phyloP scores from a whole-genome alignment of 1,140 invertebrate genomes.

The Thaumetopoea pityocampa region DNA sequence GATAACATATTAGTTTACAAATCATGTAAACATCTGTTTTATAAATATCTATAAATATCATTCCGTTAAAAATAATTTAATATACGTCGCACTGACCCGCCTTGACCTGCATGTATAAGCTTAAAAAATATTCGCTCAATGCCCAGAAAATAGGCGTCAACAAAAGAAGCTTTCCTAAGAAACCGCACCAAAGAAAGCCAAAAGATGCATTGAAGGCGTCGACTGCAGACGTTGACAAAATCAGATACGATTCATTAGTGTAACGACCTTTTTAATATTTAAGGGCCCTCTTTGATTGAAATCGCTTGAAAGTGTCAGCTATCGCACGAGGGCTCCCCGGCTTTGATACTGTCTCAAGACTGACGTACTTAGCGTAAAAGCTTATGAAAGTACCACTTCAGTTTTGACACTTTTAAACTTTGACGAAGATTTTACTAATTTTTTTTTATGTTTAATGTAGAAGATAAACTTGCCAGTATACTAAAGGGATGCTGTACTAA shows the following conservation, averaged over 20 bases:
- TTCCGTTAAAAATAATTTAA: too few species aligned
- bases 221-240: constrained; percentile 37
- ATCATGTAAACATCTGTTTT: too few species aligned
- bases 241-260: constrained; percentile 76
- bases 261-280: constrained; percentile 75
- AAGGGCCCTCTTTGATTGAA: constrained; percentile 65
- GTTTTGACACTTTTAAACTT: constrained; percentile 30
- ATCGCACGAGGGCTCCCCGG: constrained; percentile 17
- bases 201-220: constrained; percentile 37
- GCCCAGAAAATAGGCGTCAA: too few species aligned
- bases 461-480: too few species aligned
- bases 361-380: constrained; percentile 22
- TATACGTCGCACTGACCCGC: too few species aligned
- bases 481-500: too few species aligned
- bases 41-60: too few species aligned
- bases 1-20: too few species aligned
- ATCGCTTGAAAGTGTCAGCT: constrained; percentile 49
- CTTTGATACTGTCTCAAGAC: constrained; percentile 25
- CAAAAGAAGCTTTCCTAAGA: constrained; percentile 47
- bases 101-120: too few species aligned
- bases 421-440: constrained; percentile 6
- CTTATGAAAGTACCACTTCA: constrained; percentile 19
- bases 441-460: too few species aligned
- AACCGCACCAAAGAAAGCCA: constrained; percentile 44
- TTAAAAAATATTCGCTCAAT: too few species aligned